phyloP scores from a whole-genome alignment of 2,888 invertebrate genomes.

The Augiades crinisus region DNA sequence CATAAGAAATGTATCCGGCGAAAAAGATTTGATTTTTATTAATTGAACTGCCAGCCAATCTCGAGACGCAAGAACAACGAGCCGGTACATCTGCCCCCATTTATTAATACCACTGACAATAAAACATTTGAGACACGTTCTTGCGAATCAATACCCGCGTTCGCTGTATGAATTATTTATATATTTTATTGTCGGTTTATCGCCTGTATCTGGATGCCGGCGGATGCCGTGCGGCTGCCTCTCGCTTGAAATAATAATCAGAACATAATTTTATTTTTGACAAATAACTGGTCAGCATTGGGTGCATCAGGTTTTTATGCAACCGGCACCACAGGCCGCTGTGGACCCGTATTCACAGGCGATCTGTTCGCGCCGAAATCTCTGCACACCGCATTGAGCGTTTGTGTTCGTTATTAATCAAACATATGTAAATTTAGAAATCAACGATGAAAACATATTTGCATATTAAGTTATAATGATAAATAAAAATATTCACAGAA shows the following conservation, averaged over 20 bases:
- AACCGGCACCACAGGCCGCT: constrained; percentile 38
- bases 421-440: background rate
- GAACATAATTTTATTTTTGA: constrained; percentile 77
- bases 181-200: constrained; percentile 78
- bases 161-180: constrained; percentile 75
- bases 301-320: constrained; percentile 54
- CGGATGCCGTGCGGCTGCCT: constrained; percentile 51
- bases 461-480: no score
- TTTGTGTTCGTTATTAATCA: no score
- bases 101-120: constrained; percentile 71
- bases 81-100: constrained; percentile 68
- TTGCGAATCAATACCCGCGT: constrained; percentile 74
- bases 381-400: no score
- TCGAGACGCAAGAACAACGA: constrained; percentile 48
- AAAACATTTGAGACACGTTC: constrained; percentile 80
- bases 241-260: constrained; percentile 72
- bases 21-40: constrained; percentile 64
- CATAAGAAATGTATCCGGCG: constrained; percentile 16
- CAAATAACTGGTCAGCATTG: constrained; percentile 69
- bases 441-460: no score
- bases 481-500: background rate
- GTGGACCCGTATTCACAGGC: constrained; percentile 11
- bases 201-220: constrained; percentile 59
- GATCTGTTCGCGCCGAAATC: background rate
- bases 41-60: constrained; percentile 63